phyloP scores from a whole-genome alignment of 2,888 invertebrate genomes.

The Poecilobothrus nobilitatus region DNA sequence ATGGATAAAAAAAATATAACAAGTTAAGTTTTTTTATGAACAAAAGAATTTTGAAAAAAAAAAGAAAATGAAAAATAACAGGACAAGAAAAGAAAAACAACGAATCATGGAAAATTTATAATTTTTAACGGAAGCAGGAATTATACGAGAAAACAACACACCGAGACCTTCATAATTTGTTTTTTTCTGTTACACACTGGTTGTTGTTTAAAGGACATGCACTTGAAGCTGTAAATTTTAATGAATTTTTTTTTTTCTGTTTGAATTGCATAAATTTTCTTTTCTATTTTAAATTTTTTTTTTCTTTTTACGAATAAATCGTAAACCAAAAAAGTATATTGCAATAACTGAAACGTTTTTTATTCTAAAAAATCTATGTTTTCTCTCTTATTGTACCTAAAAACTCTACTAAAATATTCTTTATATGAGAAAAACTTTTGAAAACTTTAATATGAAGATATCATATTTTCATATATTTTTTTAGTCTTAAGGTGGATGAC shows the following conservation, averaged over 20 bases:
- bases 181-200: neutral
- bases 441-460: too few species aligned
- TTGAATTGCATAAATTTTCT: neutral
- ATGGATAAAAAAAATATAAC: neutral
- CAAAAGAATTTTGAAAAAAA: neutral
- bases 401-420: too few species aligned
- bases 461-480: too few species aligned
- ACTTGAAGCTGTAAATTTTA: neutral
- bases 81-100: neutral
- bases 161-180: neutral
- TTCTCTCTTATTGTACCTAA: too few species aligned
- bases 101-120: neutral
- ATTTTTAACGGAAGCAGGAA: neutral
- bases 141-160: neutral
- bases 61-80: neutral
- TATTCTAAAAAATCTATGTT: too few species aligned
- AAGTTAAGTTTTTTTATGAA: too few species aligned
- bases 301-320: too few species aligned
- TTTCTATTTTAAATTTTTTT: too few species aligned
- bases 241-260: neutral
- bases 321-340: too few species aligned
- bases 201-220: neutral
- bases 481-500: too few species aligned
- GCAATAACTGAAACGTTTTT: too few species aligned
- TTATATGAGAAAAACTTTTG: too few species aligned